Evolutionary conservation across 2,797 vertebrate genomes (phyloP).

Genomic region (Acanthurus leucopareius): DNA sequence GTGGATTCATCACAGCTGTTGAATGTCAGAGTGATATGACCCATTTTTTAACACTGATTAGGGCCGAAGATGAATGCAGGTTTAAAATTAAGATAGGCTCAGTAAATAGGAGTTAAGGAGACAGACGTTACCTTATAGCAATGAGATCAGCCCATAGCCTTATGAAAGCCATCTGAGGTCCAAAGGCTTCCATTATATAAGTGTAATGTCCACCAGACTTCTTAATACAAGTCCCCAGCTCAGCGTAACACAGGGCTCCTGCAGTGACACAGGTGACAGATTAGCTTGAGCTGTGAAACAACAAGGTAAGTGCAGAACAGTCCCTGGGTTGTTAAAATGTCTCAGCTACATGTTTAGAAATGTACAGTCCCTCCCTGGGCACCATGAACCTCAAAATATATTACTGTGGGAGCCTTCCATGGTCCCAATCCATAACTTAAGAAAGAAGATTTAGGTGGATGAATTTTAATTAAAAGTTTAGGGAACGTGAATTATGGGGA

Average conservation of each 20-base stretch:
- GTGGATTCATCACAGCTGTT: no score
- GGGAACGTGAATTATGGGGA: constrained; percentile 18
- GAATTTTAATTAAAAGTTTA: constrained; percentile 41
- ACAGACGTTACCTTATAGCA: constrained; percentile 89
- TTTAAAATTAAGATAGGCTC: no score
- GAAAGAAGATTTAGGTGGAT: constrained; percentile 23
- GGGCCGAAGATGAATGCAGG: no score
- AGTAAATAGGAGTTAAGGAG: not conserved
- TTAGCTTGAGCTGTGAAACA: constrained; percentile 27
- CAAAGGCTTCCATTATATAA: constrained; percentile 95
- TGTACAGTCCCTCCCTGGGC: not conserved
- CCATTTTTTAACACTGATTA: no score
- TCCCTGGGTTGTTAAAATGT: constrained; percentile 29
- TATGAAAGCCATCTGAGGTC: constrained; percentile 93
- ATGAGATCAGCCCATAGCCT: constrained; percentile 94
- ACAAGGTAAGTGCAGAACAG: constrained; percentile 11
- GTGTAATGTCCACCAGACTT: constrained; percentile 98
- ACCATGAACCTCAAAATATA: constrained; percentile 26
- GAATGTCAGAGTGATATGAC: no score
- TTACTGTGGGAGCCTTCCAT: constrained; percentile 19
- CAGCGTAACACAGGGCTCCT: constrained; percentile 97
- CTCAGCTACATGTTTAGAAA: constrained; percentile 16
- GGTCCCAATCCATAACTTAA: constrained; percentile 19
- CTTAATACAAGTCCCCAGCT: constrained; percentile 95
- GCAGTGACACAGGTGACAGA: constrained; percentile 44